Evolutionary conservation across 2,113 vertebrate species (phyloP), one percentile per base, ranked within the genome.

Genomic region (Callaeas wilsoni): DNA sequence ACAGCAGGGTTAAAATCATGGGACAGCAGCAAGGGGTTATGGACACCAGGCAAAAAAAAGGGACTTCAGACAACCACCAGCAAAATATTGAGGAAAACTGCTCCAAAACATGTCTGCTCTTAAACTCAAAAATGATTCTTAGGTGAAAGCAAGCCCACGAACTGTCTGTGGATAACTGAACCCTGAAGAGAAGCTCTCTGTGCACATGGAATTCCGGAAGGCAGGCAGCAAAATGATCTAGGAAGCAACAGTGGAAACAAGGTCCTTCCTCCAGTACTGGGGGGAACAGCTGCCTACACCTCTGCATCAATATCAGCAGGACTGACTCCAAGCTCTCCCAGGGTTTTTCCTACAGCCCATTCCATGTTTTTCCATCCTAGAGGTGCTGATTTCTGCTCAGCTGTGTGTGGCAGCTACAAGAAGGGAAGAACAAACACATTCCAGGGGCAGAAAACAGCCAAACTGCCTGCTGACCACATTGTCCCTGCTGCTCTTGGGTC

Each of bases 251-350:
- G 42, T 13, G 83, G 64, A 37, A 89, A 44, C 20, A 41, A 65
- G 46, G 85, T 65, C 82, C 57, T 85, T 79, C 82, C 67, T 96
- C 63, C 55, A 41, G 0, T 22, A 30, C 42, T 22, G 60, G 77
- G 69, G 70, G 27, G 17, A 87, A 69, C 78, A 70, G 93, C 73
- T 78, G 84, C 81, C 67, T 37, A 42, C 56, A 41, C 20, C 60
- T 63, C 90, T 62, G 67, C 59, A 46, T 9, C 42, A 12, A 9
- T 63, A 53, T 22, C 63, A 55, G 59, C 73, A 78, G 84, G 44
- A 76, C n/a, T 9, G 73, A 90, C 93, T 92, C 93, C 87, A 84
- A 60, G 67, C 62, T 95, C 96, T 94, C 69, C 59, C n/a, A 73
- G 46, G 53, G 42, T 46, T 84, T 64, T 18, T 30, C n/a, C 75